Evolutionary conservation across 2,113 vertebrate genomes (phyloP), one percentile per base, ranked within the genome.

Genomic region (Sapayoa aenigma): DNA sequence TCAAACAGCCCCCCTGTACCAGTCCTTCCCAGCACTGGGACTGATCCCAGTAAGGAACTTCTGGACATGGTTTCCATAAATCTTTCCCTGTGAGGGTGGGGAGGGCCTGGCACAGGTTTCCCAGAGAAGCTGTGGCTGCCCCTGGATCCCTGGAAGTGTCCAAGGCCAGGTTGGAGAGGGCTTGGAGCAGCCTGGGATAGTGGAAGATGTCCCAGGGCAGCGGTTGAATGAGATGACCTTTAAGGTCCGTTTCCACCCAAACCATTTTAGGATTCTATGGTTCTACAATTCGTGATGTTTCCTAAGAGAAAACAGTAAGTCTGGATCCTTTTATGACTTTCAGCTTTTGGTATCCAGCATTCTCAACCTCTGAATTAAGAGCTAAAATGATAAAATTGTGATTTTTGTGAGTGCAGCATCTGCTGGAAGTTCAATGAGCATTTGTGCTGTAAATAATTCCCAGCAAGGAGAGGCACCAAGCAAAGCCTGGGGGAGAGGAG

Each of bases 121-220:
- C 15, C 87, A 68, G 60, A 39, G 71, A 1, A 82, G 69, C 53
- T 55, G 71, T 22, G 78, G 71, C 41, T 76, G 63, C 21, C 25
- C 31, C 41, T n/a, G n/a, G n/a, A 62, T 31, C 41, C 62, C 71
- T 69, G 63, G 30, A 5, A 55, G 12, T 12, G 71, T 19, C 69
- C 53, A 30, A 53, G 53, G 53, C 39, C 78, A 41, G 71, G 35
- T 19, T 81, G 77, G 76, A 89, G 6, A 5, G 86, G 47, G 67
- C 42, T 66, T 65, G 59, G 86, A 52, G 59, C 52, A 44, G 0
- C 21, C 30, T 69, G 71, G n/a, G 11, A 0, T 4, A 0, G 0
- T 15, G 62, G 47, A 13, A 76, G 25, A 24, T 60, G n/a, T 76
- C n/a, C 62, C 30, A 60, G 53, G 42, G 30, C 63, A 46, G 30